Percentiles rank a stretch among this genome's conserved stretches.
phyloP scores from a whole-genome alignment of 2,797 vertebrate species.

The Microtus californicus region DNA sequence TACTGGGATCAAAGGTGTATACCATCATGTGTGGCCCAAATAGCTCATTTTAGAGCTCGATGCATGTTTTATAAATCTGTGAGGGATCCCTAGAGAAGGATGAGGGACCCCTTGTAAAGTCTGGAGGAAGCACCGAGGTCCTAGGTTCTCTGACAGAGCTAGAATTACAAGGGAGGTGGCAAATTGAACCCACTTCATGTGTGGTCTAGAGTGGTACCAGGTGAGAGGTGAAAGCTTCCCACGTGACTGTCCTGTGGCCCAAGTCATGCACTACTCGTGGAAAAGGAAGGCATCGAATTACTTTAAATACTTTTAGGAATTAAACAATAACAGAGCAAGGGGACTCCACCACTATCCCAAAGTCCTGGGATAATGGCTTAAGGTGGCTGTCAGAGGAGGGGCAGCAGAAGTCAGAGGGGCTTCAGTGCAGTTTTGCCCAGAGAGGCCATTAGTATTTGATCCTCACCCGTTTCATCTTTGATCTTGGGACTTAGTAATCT shows the following conservation, averaged over 20 bases:
- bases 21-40: background rate
- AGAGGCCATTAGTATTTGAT: accelerated
- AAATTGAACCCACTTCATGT: background rate
- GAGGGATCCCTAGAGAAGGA: background rate
- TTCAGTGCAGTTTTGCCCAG: background rate
- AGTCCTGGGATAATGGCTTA: background rate
- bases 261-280: accelerated
- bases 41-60: background rate
- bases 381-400: background rate
- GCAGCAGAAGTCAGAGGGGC: background rate
- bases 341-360: too few relatives aligned
- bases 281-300: background rate
- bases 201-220: background rate
- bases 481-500: background rate
- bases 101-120: background rate
- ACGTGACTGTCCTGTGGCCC: background rate
- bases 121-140: background rate
- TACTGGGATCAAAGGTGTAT: background rate
- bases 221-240: background rate
- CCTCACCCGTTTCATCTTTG: accelerated
- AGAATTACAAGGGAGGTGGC: background rate
- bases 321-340: background rate
- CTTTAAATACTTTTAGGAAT: background rate
- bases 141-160: background rate
- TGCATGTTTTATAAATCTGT: accelerated